A percentile compares a stretch with the other conserved stretches of the same genome.
Evolutionary conservation across 2,888 invertebrate species (phyloP).

Genomic region (Xanthia icteritia): DNA sequence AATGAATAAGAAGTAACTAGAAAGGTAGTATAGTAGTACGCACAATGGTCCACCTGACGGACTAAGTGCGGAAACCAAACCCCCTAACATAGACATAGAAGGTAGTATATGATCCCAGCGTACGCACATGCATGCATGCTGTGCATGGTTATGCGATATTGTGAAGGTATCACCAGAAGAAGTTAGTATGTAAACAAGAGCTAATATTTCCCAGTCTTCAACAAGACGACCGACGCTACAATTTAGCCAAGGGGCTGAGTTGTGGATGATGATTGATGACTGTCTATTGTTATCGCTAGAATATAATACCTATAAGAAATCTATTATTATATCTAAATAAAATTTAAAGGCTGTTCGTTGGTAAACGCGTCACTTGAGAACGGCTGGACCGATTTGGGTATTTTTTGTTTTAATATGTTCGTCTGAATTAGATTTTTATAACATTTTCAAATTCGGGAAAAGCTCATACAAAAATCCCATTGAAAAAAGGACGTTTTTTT

Average conservation of each 20-base stretch:
- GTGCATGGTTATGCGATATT: not conserved
- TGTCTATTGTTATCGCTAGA: not conserved
- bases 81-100: too few species aligned
- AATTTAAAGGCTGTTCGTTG: not conserved
- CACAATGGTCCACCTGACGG: too few species aligned
- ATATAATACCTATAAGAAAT: not conserved
- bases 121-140: too few species aligned
- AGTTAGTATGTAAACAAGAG: constrained; percentile 1
- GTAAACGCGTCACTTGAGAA: not conserved
- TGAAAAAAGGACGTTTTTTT: not conserved
- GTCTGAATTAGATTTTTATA: not conserved
- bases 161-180: not conserved
- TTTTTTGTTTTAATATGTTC: not conserved
- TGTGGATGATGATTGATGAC: not conserved
- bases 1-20: not conserved
- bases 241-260: not conserved
- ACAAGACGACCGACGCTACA: not conserved
- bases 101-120: not conserved
- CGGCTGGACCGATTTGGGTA: not conserved
- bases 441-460: not conserved
- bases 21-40: too few species aligned
- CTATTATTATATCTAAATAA: not conserved
- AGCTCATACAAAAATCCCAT: too few species aligned
- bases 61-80: too few species aligned
- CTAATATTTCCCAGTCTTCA: not conserved